phyloP scores from a whole-genome alignment of 2,797 vertebrate genomes.

The Semotilus atromaculatus region DNA sequence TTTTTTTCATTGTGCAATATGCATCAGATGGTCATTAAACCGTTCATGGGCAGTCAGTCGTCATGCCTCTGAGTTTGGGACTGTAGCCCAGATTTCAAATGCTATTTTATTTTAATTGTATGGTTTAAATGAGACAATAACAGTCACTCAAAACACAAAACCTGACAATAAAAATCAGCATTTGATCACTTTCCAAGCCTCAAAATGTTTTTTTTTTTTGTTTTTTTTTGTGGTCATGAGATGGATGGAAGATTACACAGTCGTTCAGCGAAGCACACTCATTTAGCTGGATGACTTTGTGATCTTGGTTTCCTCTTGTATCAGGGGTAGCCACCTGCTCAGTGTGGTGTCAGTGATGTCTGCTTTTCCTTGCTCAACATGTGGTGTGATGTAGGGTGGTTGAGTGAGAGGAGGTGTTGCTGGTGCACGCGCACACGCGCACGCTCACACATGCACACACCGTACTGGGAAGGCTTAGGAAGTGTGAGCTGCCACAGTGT shows the following conservation, averaged over 20 bases:
- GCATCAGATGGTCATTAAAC: not conserved
- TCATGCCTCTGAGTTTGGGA: not conserved
- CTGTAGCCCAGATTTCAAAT: not conserved
- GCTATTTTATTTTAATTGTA: not conserved
- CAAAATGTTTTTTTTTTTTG: not conserved
- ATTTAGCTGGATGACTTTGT: constrained; percentile 28
- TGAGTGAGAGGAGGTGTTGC: constrained; percentile 61
- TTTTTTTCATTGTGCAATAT: not conserved
- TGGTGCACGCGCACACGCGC: constrained; percentile 32
- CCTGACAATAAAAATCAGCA: not conserved
- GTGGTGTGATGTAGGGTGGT: constrained; percentile 56
- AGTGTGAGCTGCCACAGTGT: constrained; percentile 65
- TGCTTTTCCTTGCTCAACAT: constrained; percentile 55
- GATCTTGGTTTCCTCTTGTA: constrained; percentile 43
- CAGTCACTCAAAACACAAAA: not conserved
- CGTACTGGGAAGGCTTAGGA: constrained; percentile 56
- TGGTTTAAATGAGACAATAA: not conserved
- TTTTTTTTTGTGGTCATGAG: not conserved
- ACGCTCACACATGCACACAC: constrained; percentile 44
- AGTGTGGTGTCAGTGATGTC: constrained; percentile 51
- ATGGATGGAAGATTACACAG: constrained; percentile 1
- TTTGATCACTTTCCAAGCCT: not conserved
- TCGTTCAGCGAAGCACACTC: not conserved
- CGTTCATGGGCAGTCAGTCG: not conserved
- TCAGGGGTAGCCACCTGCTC: constrained; percentile 54